phyloP scores from a whole-genome alignment of 2,888 invertebrate species.

The Eurytoma adleriae region DNA sequence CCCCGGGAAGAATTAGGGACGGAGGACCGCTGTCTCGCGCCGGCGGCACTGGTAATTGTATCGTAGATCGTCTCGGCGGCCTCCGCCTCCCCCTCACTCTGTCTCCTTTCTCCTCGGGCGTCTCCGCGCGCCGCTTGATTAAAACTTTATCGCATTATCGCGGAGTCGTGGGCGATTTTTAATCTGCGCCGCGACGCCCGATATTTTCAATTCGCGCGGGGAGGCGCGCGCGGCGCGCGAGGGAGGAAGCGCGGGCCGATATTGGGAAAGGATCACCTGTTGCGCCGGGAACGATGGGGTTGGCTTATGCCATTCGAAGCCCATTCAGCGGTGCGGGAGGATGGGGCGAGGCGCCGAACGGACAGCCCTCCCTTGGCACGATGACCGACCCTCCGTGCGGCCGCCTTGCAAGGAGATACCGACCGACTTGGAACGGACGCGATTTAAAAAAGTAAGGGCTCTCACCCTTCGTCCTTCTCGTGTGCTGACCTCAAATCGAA shows the following conservation, averaged over 20 bases:
- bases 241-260: constrained; percentile 63
- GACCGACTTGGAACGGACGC: background rate
- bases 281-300: constrained; percentile 75
- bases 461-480: constrained; percentile 4
- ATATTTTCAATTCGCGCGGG: constrained; percentile 30
- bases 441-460: constrained; percentile 40
- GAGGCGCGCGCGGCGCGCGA: constrained; percentile 11
- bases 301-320: constrained; percentile 68
- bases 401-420: background rate
- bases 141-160: constrained; percentile 68
- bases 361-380: constrained; percentile 8
- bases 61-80: constrained; percentile 63
- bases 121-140: constrained; percentile 62
- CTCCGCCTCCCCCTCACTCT: constrained; percentile 38
- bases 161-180: constrained; percentile 61
- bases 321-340: constrained; percentile 71
- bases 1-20: constrained; percentile 11
- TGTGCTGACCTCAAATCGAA: background rate
- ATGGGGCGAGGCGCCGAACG: constrained; percentile 65
- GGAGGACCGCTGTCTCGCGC: constrained; percentile 55
- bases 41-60: constrained; percentile 61
- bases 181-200: constrained; percentile 8
- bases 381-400: constrained; percentile 2
- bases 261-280: constrained; percentile 75
- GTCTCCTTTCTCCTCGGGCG: background rate